phyloP scores from a whole-genome alignment of 2,888 invertebrate species.

The Hirtodrosophila duncani region DNA sequence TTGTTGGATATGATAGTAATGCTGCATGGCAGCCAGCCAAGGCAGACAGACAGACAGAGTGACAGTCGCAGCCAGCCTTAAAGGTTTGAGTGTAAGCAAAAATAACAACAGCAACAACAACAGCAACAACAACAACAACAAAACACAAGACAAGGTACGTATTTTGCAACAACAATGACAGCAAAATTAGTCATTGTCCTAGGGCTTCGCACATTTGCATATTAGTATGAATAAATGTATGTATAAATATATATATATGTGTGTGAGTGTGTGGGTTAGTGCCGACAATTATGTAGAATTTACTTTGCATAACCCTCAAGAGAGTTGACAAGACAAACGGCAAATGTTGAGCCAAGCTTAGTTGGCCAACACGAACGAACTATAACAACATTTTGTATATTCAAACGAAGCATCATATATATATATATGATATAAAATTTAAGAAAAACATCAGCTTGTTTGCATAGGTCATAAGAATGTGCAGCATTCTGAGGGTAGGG shows the following conservation, averaged over 20 bases:
- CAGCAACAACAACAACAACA: too few species aligned
- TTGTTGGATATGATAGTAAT: slow-evolving; percentile 69
- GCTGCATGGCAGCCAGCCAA: slow-evolving; percentile 31
- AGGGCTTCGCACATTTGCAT: slow-evolving; percentile 25
- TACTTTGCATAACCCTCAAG: slow-evolving; percentile 67
- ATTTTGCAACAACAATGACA: slow-evolving; percentile 57
- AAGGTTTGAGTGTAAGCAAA: too few species aligned
- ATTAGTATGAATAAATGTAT: slow-evolving; percentile 4
- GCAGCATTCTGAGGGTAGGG: too few species aligned
- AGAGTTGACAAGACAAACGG: slow-evolving; percentile 33
- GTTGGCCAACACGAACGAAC: too few species aligned
- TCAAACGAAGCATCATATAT: not conserved
- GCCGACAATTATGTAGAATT: slow-evolving; percentile 68
- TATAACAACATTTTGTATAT: too few species aligned
- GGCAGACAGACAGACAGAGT: slow-evolving; percentile 3
- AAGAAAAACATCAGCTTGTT: too few species aligned
- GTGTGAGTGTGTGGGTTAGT: slow-evolving; percentile 19
- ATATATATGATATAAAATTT: too few species aligned
- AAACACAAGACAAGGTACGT: too few species aligned
- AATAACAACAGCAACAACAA: too few species aligned
- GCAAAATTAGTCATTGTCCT: slow-evolving; percentile 62
- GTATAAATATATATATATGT: not conserved
- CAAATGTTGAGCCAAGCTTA: too few species aligned
- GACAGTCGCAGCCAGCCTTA: slow-evolving; percentile 1
- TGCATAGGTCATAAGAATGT: too few species aligned